A percentile compares a stretch with the other conserved stretches of the same genome.
Conservation (phyloP, 2,888 invertebrate species). For the Gymnoscelis rufifasciata region DNA sequence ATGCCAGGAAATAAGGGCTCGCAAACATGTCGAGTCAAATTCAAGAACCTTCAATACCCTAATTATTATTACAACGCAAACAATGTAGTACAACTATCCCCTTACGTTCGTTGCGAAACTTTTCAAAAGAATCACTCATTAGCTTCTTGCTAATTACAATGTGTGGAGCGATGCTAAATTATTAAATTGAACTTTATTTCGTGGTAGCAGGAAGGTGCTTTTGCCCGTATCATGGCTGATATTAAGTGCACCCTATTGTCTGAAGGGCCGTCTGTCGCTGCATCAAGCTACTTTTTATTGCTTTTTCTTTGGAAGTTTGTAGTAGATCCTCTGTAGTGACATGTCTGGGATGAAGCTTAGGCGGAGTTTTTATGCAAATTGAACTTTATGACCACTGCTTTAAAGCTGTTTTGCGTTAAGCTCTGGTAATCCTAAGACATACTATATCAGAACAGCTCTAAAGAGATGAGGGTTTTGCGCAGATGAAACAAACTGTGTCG, state of each 20-base stretch:
- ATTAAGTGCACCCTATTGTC: conserved; percentile 67
- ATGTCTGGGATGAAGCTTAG: conserved; percentile 15
- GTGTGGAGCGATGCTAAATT: conserved; percentile 17
- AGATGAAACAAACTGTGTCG: conserved; percentile 4
- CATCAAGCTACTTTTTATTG: conserved; percentile 62
- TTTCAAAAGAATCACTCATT: conserved; percentile 35
- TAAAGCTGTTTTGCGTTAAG: neutral
- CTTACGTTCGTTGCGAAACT: conserved; percentile 25
- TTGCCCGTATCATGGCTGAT: conserved; percentile 48
- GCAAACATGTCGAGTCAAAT: neutral
- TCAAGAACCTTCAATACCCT: neutral
- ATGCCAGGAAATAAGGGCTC: no score
- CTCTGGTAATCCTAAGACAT: neutral
- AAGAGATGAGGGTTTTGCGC: neutral
- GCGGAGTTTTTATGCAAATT: neutral
- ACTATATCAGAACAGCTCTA: neutral
- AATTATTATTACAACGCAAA: neutral
- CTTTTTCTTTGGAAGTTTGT: conserved; percentile 45
- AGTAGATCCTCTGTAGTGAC: conserved; percentile 8
- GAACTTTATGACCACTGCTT: neutral
- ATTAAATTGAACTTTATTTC: conserved; percentile 17
- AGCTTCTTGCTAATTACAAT: conserved; percentile 49
- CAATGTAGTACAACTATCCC: conserved; percentile 3
- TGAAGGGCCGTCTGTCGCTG: conserved; percentile 64
- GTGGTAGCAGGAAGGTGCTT: conserved; percentile 17